Evolutionary conservation across 2,888 invertebrate genomes (phyloP).

Genomic region (Trilocha varians): DNA sequence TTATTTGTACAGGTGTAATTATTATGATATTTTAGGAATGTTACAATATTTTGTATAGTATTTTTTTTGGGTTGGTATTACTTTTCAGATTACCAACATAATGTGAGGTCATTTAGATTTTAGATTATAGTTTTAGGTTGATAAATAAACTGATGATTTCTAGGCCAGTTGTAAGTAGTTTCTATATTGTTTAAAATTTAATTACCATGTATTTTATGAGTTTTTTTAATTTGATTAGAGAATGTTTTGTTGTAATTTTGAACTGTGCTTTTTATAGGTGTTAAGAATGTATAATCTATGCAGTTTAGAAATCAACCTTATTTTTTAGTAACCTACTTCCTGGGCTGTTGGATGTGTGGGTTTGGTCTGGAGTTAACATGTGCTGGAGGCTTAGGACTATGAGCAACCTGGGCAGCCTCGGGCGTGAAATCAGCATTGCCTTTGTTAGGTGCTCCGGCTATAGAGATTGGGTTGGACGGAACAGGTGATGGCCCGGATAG

Average conservation of each 20-base stretch:
- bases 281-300: background rate
- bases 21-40: background rate
- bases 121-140: background rate
- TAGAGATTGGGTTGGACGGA: conserved; percentile 81
- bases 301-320: background rate
- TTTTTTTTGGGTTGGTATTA: background rate
- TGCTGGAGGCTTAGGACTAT: conserved; percentile 84
- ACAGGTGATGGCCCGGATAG: conserved; percentile 82
- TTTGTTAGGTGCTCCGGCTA: conserved; percentile 85
- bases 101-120: background rate
- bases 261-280: too few relatives aligned
- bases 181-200: too few relatives aligned
- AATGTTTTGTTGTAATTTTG: too few relatives aligned
- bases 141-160: conserved; percentile 2
- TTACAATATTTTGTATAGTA: background rate
- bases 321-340: conserved; percentile 76
- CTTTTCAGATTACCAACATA: conserved; percentile 1
- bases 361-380: conserved; percentile 75
- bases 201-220: too few relatives aligned
- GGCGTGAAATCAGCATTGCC: conserved; percentile 89
- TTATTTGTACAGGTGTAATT: background rate
- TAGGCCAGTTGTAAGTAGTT: too few relatives aligned
- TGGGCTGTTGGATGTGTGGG: conserved; percentile 87
- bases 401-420: conserved; percentile 89
- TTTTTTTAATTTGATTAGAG: too few relatives aligned